Base-by-base conservation (phyloP, 1,140 invertebrate genomes). In the Zaprionus tsacasi region DNA sequence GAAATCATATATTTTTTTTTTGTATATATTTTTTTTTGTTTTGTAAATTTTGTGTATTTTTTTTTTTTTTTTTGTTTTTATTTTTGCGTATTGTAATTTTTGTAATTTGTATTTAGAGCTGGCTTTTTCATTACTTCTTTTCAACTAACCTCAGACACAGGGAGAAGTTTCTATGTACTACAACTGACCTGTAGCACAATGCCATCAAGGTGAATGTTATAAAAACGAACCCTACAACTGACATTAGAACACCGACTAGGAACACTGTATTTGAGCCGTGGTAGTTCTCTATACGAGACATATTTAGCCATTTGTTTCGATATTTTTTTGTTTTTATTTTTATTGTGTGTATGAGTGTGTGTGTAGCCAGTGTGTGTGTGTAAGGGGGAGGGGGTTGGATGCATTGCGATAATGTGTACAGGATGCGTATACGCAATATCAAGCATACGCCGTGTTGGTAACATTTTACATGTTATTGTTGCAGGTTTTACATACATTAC, bases 131-230 rank as follows among this genome's bases (percentile, higher is more conserved):
- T 91, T 92, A 91, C 91, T 92, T 80, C 88, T 92, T 91, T 92
- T 92, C 91, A 92, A 97, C 97, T 97, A 97, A 97, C 97, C 97
- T 97, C 96, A 97, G 96, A 96, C 96, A 98, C 95, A 97, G 96
- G 95, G 96, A 97, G 96, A 97, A 97, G 96, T 97, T 98, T 97
- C 97, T 97, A 97, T 98, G 96, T 96, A 98, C 97, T 96, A 97
- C 97, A 95, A 98, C 97, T 97, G 96, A 98, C 97, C 98, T 98
- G 96, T 99, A 99, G 96, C 98, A 99, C 94, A 99, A 96, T 95
- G 98, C 98, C 95, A 98, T 97, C 94, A 98, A 96, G 94, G 98
- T 97, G 96, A 99, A 98, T 95, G 98, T 96, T 95, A 99, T 96
- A 96, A 99, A 98, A 95, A 99, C 97, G 95, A 97, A 97, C 95